phyloP scores from a whole-genome alignment of 2,888 invertebrate genomes.

The Nomada fucata region DNA sequence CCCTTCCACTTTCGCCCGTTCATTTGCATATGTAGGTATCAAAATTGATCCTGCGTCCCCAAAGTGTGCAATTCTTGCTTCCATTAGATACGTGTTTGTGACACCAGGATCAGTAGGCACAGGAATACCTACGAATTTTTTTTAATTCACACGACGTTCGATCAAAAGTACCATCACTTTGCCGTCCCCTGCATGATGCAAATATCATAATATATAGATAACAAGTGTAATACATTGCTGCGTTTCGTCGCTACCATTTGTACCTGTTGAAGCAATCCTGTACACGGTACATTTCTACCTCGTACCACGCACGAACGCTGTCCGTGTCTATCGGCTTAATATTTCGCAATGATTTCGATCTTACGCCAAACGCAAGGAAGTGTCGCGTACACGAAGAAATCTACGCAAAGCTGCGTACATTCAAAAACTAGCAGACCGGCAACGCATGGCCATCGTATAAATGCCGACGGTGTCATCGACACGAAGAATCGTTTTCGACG shows the following conservation, averaged over 20 bases:
- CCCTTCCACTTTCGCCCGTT: too few species aligned
- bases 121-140: not conserved
- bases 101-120: too few species aligned
- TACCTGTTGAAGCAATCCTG: constrained; percentile 50
- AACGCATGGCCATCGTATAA: constrained; percentile 3
- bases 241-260: constrained; percentile 41
- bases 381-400: not conserved
- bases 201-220: too few species aligned
- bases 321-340: constrained; percentile 20
- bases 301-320: not conserved
- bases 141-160: not conserved
- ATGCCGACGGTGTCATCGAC: not conserved
- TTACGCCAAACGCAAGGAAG: not conserved
- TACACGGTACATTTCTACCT: constrained; percentile 8
- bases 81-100: too few species aligned
- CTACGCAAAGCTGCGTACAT: not conserved
- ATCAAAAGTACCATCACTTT: too few species aligned
- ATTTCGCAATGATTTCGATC: constrained; percentile 16
- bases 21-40: not conserved
- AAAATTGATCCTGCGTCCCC: too few species aligned
- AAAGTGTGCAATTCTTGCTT: too few species aligned
- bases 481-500: not conserved
- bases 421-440: not conserved
- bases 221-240: constrained; percentile 24
- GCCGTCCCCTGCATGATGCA: too few species aligned